Base-by-base conservation (phyloP, 2,888 invertebrate genomes). In the Odontocerum albicorne region DNA sequence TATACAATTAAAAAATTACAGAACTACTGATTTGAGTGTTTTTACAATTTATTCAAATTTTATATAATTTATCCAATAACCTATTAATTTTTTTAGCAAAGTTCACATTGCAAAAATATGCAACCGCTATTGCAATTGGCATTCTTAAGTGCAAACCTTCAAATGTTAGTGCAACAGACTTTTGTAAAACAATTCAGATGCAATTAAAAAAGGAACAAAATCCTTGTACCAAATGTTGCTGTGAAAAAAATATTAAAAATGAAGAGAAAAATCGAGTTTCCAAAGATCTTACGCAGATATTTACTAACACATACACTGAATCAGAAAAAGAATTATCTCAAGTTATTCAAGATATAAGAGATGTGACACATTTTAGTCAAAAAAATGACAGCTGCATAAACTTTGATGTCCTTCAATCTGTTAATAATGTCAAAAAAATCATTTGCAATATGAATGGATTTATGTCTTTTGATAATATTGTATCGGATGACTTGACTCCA, bases 91-190 rank as follows among this genome's bases (percentile, higher is more conserved):
- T 51, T 54, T 39, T 35, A 60, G 60, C 35, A 1, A 33, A 33
- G 19, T 32, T 36, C 20, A 20, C 17, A 3, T 3, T 46, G n/a
- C 32, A 44, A 40, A 60, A 60, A 50, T 46, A 16, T 20, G 19
- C 20, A 4, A 49, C 42, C 10, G 49, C 55, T 22, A 15, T 40
- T 3, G 60, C 58, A 17, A 38, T 60, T 33, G 36, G 32, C 8
- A 33, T 58, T 42, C 42, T 58, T 13, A 60, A 60, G 46, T 17
- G 35, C 20, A 60, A 60, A 42, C 60, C 60, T n/a, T 10, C n/a
- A 21, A 31, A 56, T 20, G 31, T 52, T 15, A 32, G 4, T 2
- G 22, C 44, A 6, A 42, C 13, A 2, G 46, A 57, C 16, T 60
- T 46, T 35, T 55, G 55, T 20, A 13, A 50, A 40, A 45, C 39